These are phyloP conservation scores for Drosophila meridionalis DNA, from an alignment of 2,888 invertebrate genomes.

Conservation along the genomic window DNA sequence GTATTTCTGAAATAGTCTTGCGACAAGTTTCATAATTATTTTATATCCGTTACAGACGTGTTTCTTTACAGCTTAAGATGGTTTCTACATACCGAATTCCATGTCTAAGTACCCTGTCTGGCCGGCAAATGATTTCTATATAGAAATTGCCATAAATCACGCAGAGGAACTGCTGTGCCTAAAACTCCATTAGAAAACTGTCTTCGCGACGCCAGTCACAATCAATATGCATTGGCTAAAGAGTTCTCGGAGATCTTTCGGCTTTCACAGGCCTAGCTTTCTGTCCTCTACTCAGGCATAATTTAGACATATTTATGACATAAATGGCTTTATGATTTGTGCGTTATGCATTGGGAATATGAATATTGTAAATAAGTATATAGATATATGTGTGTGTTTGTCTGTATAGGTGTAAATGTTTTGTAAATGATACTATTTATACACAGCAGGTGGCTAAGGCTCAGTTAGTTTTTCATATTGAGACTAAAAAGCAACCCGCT, in stretches of 20 bases:
- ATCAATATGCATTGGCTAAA: not conserved
- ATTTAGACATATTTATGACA: conserved; percentile 46
- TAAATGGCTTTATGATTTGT: conserved; percentile 50
- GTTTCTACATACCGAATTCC: not conserved
- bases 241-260: conserved; percentile 2
- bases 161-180: conserved; percentile 1
- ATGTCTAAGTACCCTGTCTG: not conserved
- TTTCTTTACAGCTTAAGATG: not conserved
- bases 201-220: not conserved
- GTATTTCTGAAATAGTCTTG: not conserved
- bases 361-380: conserved; percentile 21
- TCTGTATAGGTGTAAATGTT: conserved; percentile 17
- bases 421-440: conserved; percentile 42
- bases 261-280: not conserved
- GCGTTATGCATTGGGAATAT: conserved; percentile 31
- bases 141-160: not conserved
- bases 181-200: not conserved
- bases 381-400: not conserved
- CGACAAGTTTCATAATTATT: not conserved
- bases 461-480: conserved; percentile 18
- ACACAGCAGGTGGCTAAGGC: conserved; percentile 36
- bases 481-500: conserved; percentile 8
- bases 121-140: not conserved
- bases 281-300: conserved; percentile 12
- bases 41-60: not conserved